Conservation (phyloP, 2,888 invertebrate genomes). For the Dryococelus australis region DNA sequence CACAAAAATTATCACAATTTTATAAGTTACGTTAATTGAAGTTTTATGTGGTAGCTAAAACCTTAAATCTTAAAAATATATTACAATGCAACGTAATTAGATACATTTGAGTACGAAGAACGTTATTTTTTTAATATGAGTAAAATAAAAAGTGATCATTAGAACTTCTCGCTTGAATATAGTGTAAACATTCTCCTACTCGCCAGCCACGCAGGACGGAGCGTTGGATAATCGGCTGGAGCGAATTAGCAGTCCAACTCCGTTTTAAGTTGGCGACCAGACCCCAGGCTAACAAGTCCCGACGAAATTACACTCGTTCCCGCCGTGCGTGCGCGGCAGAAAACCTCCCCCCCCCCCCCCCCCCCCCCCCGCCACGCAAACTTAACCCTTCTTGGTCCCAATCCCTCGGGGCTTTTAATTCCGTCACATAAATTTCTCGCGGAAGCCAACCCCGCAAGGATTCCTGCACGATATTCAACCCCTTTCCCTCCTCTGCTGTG, state of each 20-base stretch:
- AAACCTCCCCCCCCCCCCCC: not conserved
- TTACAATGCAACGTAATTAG: no score
- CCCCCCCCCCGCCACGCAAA: not conserved
- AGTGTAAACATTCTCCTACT: not conserved
- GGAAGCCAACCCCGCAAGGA: not conserved
- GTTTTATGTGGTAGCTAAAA: no score
- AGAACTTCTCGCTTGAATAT: not conserved
- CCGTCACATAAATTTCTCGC: slow-evolving; percentile 9
- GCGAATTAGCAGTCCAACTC: not conserved
- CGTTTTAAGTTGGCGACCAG: not conserved
- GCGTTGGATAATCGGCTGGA: not conserved
- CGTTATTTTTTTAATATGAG: no score
- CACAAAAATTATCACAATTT: no score
- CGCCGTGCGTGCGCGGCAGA: not conserved
- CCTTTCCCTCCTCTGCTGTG: not conserved
- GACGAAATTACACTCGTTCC: not conserved
- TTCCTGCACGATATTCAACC: not conserved
- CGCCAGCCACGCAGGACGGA: not conserved
- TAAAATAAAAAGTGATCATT: no score
- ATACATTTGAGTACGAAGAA: no score
- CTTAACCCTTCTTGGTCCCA: no score
- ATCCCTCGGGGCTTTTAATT: not conserved
- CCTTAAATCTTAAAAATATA: no score
- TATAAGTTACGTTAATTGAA: no score
- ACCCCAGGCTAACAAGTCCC: not conserved